phyloP scores from a whole-genome alignment of 2,113 vertebrate species.

The Perognathus longimembris region DNA sequence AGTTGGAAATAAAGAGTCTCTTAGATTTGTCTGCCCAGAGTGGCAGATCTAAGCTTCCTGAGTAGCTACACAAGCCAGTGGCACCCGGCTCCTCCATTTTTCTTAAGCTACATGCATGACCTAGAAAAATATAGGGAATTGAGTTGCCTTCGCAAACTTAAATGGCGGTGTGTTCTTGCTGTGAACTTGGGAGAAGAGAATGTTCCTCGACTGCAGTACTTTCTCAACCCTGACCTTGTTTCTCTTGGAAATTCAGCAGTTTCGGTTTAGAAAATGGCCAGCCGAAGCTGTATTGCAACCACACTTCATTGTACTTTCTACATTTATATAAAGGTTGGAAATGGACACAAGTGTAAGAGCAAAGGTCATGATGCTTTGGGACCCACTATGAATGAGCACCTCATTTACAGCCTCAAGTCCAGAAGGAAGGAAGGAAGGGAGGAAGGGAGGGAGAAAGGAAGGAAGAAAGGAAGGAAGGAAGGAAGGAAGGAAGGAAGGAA shows the following conservation, averaged over 20 bases:
- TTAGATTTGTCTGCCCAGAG: too few species aligned
- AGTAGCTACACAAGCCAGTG: too few species aligned
- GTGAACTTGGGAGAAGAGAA: not conserved
- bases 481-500: too few species aligned
- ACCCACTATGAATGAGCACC: not conserved
- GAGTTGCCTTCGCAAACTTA: not conserved
- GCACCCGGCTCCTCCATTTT: not conserved
- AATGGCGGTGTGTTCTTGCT: not conserved
- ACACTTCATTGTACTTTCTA: not conserved
- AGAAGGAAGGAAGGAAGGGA: too few species aligned
- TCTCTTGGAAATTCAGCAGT: not conserved
- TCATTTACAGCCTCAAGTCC: not conserved
- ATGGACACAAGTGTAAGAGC: rapidly evolving
- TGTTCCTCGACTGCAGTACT: not conserved
- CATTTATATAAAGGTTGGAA: not conserved
- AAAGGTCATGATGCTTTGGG: conserved; percentile 39
- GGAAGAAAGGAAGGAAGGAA: too few species aligned
- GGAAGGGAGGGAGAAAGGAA: too few species aligned
- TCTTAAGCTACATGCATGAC: not conserved
- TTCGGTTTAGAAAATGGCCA: conserved; percentile 22
- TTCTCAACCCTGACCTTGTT: not conserved
- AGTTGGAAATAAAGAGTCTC: too few species aligned
- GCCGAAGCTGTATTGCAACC: conserved; percentile 21
- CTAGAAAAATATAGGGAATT: not conserved
- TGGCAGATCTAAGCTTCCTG: too few species aligned